A percentile compares a stretch with the other conserved stretches of the same genome.
Evolutionary conservation across 2,113 vertebrate species (phyloP).

Genomic region (Camelus bactrianus): DNA sequence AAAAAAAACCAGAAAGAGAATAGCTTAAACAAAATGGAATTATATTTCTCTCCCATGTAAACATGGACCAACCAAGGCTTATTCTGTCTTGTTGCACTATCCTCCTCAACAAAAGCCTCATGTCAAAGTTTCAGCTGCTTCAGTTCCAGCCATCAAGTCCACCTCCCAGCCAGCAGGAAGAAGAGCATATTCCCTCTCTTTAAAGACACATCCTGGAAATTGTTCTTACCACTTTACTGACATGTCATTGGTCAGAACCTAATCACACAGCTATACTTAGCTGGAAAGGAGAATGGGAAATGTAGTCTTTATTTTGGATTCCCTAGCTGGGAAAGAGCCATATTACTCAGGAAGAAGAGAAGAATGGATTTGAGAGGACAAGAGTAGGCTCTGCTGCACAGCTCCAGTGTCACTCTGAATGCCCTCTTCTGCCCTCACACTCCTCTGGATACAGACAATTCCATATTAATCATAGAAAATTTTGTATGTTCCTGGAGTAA

Average conservation of each 20-base stretch:
- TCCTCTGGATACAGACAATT: background rate
- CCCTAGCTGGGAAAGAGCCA: background rate
- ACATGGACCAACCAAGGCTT: background rate
- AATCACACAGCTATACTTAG: background rate
- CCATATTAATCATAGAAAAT: background rate
- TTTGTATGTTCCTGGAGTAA: background rate
- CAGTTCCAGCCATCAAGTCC: background rate
- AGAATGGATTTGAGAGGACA: background rate
- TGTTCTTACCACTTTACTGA: background rate
- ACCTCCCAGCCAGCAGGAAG: background rate
- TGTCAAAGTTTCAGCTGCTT: background rate
- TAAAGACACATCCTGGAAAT: background rate
- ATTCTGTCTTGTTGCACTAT: background rate
- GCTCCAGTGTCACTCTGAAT: background rate
- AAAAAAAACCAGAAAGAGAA: background rate
- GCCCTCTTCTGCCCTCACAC: background rate
- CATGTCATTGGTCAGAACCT: background rate
- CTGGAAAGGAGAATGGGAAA: background rate
- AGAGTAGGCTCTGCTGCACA: background rate
- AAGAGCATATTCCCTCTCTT: background rate
- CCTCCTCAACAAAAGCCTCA: background rate
- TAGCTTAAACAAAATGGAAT: background rate
- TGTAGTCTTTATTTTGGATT: background rate
- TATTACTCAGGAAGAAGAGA: background rate
- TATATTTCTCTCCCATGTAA: background rate